These are phyloP conservation scores for Potamilus streckersoni DNA, from an alignment of 1,140 invertebrate species.

Conservation along the genomic window DNA sequence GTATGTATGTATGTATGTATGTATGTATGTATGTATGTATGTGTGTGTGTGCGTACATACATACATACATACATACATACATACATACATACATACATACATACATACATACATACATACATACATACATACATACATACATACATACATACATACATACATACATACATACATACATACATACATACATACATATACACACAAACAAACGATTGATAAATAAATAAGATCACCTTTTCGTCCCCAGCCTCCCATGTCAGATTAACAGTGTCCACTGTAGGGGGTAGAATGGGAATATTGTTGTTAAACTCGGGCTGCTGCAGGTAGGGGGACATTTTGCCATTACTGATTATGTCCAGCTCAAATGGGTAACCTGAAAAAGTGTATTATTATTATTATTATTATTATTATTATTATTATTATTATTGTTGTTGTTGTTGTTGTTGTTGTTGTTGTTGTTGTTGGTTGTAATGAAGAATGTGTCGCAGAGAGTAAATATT, in stretches of 20 bases:
- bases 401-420: too few species aligned
- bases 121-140: neutral
- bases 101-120: too few species aligned
- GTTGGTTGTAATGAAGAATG: too few species aligned
- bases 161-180: neutral
- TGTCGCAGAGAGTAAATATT: too few species aligned
- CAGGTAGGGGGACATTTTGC: slow-evolving; percentile 36
- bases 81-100: too few species aligned
- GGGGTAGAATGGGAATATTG: slow-evolving; percentile 37
- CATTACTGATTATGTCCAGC: slow-evolving; percentile 45
- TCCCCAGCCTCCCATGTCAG: slow-evolving; percentile 55
- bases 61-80: too few species aligned
- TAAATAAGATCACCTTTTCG: slow-evolving; percentile 34
- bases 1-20: too few species aligned
- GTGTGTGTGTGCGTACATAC: too few species aligned
- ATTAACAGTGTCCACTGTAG: slow-evolving; percentile 52
- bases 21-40: too few species aligned
- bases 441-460: too few species aligned
- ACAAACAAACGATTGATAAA: neutral
- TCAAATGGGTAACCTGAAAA: slow-evolving; percentile 36
- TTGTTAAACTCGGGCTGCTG: slow-evolving; percentile 33
- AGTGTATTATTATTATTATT: neutral
- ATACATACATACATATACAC: neutral
- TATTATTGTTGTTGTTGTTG: too few species aligned
- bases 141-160: neutral